Percentiles rank a stretch among this genome's conserved stretches.
These are phyloP conservation scores for Drymodes brunneopygia DNA, from an alignment of 2,113 vertebrate genomes.

Conservation along the genomic window DNA sequence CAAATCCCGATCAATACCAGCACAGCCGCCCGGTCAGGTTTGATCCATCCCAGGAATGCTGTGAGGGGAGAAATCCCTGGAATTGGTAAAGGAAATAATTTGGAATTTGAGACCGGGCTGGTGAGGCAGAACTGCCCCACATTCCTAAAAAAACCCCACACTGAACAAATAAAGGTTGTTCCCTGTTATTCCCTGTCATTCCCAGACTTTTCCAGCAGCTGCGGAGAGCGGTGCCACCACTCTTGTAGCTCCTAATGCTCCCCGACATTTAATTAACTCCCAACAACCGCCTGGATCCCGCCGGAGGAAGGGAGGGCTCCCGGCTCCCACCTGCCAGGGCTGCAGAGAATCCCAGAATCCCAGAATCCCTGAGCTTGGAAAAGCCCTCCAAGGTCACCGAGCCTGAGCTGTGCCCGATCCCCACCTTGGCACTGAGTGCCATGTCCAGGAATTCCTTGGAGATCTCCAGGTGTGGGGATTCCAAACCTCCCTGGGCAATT, in stretches of 20 bases:
- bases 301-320: neutral
- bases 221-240: neutral
- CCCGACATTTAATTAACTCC: constrained; percentile 16
- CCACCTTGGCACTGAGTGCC: neutral
- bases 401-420: too few relatives aligned
- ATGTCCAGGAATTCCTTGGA: neutral
- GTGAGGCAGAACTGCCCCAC: neutral
- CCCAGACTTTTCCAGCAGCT: fast-evolving
- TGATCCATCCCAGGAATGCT: neutral
- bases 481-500: neutral
- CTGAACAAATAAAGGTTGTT: neutral
- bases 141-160: fast-evolving
- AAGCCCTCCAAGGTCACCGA: neutral
- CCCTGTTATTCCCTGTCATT: neutral
- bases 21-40: neutral
- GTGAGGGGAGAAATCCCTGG: neutral
- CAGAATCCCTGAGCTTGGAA: neutral
- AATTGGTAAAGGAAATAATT: neutral
- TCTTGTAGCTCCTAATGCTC: neutral
- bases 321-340: fast-evolving
- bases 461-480: neutral
- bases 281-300: neutral
- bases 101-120: fast-evolving
- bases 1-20: neutral
- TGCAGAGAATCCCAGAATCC: neutral